Evolutionary conservation across 2,113 vertebrate species (phyloP), one percentile per base, ranked within the genome.

Genomic region (Pseudonaja textilis): DNA sequence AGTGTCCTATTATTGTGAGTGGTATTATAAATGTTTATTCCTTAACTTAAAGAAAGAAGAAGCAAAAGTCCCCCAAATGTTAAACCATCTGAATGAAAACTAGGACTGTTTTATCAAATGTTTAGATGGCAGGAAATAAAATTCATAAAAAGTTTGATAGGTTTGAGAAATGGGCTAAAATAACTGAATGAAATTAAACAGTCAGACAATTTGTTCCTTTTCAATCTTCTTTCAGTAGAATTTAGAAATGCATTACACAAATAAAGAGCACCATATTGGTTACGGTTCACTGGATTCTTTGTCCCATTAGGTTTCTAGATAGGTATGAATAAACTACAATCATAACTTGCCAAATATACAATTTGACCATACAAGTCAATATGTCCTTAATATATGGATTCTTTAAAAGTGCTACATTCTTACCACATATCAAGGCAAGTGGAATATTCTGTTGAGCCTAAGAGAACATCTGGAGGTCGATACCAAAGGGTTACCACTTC

Each of bases 401-500:
- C 88, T 90, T 5, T 14, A 34, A 91, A 29, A 92, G 34, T 20
- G 6, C 11, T 88, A 11, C 52, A 25, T 92, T 96, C 98, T 97
- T 96, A 99, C 99, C 99, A 99, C 99, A 99, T 99, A 97, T 99
- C 99, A 96, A 99, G 98, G 96, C 99, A 99, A 97, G 99, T 99
- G 92, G 99, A 99, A 96, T 99, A 99, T 89, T 99, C 99, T 88
- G 99, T 99, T 20, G 99, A 99, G 94, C 99, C 99, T 97, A 99
- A 97, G 93, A 99, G 98, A 93, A 99, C 99, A 96, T 99, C 99
- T 94, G 99, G 99, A 95, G 99, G 99, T 85, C 99, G 97, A 96
- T 99, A 99, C 99, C 99, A 99, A 39, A 99, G 97, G 39, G 99
- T 99, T 95, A 99, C 99, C 96, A 99, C 99, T 97, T 99, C 99